Conservation (phyloP, 2,888 invertebrate genomes). For the Lasius platythorax region DNA sequence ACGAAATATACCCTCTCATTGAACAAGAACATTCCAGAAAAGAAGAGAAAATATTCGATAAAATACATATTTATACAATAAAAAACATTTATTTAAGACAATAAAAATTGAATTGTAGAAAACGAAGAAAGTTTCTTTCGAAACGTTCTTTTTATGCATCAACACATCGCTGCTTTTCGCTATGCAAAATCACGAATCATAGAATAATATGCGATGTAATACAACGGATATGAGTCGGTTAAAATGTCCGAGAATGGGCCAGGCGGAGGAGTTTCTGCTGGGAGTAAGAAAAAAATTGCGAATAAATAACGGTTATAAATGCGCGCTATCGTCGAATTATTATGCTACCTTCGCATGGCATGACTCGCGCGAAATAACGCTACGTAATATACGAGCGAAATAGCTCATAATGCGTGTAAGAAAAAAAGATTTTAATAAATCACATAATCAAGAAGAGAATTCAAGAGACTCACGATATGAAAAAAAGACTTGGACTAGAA, state of each 20-base stretch:
- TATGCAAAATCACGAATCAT: slow-evolving; percentile 40
- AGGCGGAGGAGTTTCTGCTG: background rate
- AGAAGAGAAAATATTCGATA: background rate
- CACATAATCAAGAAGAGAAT: background rate
- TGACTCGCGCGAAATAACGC: slow-evolving; percentile 38
- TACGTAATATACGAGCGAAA: slow-evolving; percentile 13
- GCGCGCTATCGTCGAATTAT: slow-evolving; percentile 39
- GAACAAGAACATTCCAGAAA: background rate
- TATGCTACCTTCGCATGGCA: slow-evolving; percentile 40
- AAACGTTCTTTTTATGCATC: slow-evolving; percentile 35
- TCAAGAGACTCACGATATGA: slow-evolving; percentile 12
- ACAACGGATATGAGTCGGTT: slow-evolving; percentile 42
- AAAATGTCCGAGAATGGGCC: slow-evolving; percentile 38
- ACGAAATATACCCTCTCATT: background rate
- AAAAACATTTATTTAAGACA: background rate
- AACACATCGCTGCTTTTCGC: slow-evolving; percentile 1
- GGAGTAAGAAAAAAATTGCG: slow-evolving; percentile 16
- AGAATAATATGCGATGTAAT: slow-evolving; percentile 41
- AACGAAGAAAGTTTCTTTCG: background rate
- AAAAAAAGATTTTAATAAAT: slow-evolving; percentile 33
- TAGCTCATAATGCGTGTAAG: background rate
- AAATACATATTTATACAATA: background rate
- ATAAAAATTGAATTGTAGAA: background rate
- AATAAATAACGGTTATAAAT: slow-evolving; percentile 40
- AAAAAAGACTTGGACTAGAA: background rate